Conservation (phyloP, 37 sponge, comb jelly and placozoan genomes). For the Aphrocallistes beatrix region DNA sequence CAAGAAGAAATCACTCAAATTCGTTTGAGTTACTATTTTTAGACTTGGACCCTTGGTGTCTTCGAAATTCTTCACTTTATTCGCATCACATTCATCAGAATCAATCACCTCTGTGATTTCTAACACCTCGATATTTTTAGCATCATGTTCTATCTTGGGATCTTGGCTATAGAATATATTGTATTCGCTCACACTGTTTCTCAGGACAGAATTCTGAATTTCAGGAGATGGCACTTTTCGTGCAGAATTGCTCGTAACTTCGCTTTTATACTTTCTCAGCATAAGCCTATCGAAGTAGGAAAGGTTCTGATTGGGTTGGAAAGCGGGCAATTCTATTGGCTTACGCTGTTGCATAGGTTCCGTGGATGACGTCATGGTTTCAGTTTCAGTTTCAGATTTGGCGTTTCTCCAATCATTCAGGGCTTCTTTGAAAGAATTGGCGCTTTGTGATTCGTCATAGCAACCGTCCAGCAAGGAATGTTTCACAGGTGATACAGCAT, state of each 20-base stretch:
- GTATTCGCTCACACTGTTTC: neutral
- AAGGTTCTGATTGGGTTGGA: neutral
- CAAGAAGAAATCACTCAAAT: neutral
- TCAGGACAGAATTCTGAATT: neutral
- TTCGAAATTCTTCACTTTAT: neutral
- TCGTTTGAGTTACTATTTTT: neutral
- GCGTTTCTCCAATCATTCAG: slow-evolving; percentile 1
- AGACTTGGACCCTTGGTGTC: neutral
- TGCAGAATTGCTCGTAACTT: neutral
- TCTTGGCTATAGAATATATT: neutral
- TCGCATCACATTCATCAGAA: neutral
- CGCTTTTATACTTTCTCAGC: slow-evolving; percentile 7
- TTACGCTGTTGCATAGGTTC: neutral
- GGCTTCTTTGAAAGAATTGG: neutral
- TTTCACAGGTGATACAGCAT: neutral
- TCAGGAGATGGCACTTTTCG: neutral
- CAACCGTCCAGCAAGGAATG: slow-evolving; percentile 15
- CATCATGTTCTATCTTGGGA: neutral
- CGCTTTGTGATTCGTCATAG: neutral
- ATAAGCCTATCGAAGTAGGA: neutral
- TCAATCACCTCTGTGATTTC: neutral
- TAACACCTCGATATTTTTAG: neutral
- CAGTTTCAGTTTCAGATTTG: neutral
- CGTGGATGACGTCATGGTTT: neutral
- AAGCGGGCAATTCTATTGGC: neutral